Base-by-base conservation (phyloP, 2,888 invertebrate genomes). In the Geophilus truncorum region DNA sequence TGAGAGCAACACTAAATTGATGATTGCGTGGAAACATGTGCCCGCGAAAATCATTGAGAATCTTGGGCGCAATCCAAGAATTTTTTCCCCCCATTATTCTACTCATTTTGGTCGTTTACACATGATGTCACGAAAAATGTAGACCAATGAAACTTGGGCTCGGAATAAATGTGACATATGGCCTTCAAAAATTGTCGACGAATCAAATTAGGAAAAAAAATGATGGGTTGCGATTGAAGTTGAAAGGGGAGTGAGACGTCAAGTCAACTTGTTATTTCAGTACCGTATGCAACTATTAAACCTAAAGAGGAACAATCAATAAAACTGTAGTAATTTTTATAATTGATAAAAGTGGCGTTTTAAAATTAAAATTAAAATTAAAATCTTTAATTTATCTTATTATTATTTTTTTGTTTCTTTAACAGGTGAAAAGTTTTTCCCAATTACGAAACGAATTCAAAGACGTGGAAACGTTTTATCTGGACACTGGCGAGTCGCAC, bases 381-480 rank as follows among this genome's bases (percentile, higher is more conserved):
- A 70, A 70, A 70, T 75, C 10, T 0, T 10, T 4, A 77, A 7
- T 0, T 40, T 15, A 40, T 18, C 9, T 78, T 2, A 21, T 18
- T 10, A n/a, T 45, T 7, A 23, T 78, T n/a, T 21, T 4, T 23
- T 45, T 21, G 40, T 23, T 36, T 78, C 6, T 23, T 34, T 80
- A 75, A 32, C 80, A 94, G 95, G 93, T 97, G 2, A 90, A 95
- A 84, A 96, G 97, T 87, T 97, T 96, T 87, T 96, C 96, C 0
- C 97, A 97, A 85, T 89, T 97, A 80, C 91, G 96, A 77, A 95
- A 96, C 87, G 97, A 97, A 86, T 95, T 96, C 85, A 93, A 94
- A 15, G 95, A 95, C 85, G 92, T 95, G 80, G 95, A 96, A 86
- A 95, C 95, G 4, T 97, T 97, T 88, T 95, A 95, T 86, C 89